Conservation (phyloP, 2,797 vertebrate species). For the Nyctalus aviator region DNA sequence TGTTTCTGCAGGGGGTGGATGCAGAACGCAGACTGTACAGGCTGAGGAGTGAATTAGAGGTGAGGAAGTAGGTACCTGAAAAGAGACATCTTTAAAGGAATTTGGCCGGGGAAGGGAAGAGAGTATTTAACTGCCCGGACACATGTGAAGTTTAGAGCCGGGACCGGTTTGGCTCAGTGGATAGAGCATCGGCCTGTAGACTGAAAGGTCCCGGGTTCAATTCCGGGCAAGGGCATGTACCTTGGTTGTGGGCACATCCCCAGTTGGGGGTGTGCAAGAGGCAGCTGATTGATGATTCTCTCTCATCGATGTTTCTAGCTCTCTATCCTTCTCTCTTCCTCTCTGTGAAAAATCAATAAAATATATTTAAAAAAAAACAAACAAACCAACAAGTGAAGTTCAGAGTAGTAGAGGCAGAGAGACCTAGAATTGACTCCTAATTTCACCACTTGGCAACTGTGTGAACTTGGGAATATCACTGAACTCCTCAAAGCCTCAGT, state of each 20-base stretch:
- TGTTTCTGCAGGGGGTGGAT: neutral
- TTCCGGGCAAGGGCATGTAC: no score
- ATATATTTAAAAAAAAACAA: no score
- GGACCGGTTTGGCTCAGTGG: no score
- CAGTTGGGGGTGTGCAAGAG: no score
- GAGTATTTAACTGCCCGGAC: neutral
- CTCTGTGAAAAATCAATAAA: no score
- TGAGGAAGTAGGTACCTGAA: neutral
- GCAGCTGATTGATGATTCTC: no score
- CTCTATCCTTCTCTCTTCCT: no score
- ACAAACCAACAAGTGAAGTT: neutral
- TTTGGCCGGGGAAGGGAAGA: neutral
- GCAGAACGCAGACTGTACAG: neutral
- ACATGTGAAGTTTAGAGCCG: neutral
- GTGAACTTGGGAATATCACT: neutral
- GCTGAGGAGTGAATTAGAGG: neutral
- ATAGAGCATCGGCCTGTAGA: no score
- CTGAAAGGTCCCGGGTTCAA: no score
- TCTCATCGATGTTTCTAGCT: no score
- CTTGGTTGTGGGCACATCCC: no score
- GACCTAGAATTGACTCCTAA: neutral
- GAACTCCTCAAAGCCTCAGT: neutral
- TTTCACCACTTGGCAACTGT: neutral
- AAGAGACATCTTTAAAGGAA: neutral
- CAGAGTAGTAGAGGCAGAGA: neutral